Base-by-base conservation (phyloP, 2,797 vertebrate genomes). In the Phoxinus dragarum region DNA sequence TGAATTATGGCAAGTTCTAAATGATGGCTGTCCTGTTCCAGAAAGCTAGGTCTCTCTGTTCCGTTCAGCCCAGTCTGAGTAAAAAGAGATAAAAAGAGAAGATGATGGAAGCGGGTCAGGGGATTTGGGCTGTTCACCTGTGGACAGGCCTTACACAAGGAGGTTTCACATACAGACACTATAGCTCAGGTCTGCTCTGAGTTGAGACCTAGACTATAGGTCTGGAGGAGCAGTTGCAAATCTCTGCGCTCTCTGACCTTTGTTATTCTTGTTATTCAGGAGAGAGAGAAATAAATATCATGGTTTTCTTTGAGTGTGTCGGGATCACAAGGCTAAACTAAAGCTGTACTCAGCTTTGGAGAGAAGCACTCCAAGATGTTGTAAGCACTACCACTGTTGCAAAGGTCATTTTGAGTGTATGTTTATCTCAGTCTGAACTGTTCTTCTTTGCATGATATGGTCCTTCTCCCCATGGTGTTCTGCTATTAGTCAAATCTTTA, bases 121-220 rank as follows among this genome's bases (percentile, higher is more conserved):
- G 66, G 66, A 72, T 81, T 84, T 78, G 49, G 21, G 56, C 64
- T 23, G 6, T 49, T 14, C 52, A 40, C 69, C 31, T 10, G 16
- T 67, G 5, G 52, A 54, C 6, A 76, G 10, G 49, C 23, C 67
- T n/a, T 52, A 52, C 44, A 78, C 61, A 34, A 42, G 44, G 17
- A 61, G 69, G 23, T 40, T 84, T 61, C 27, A 36, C 44, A 47
- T 47, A 47, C 27, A 27, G 27, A 27, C 27, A 27, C 1, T 19
- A 56, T 23, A 6, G 44, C 81, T 67, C 68, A 54, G 67, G 47
- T 27, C n/a, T 61, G 19, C 36, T 83, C 80, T 1, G 23, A 68
- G 67, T 5, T 64, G 34, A 82, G 68, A 79, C 86, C 75, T 86
- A 69, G 76, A 52, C 49, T 80, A 38, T 81, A 76, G 82, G 76